Base-by-base conservation (phyloP, 2,888 invertebrate genomes). In the Polyommatus iphigenia region DNA sequence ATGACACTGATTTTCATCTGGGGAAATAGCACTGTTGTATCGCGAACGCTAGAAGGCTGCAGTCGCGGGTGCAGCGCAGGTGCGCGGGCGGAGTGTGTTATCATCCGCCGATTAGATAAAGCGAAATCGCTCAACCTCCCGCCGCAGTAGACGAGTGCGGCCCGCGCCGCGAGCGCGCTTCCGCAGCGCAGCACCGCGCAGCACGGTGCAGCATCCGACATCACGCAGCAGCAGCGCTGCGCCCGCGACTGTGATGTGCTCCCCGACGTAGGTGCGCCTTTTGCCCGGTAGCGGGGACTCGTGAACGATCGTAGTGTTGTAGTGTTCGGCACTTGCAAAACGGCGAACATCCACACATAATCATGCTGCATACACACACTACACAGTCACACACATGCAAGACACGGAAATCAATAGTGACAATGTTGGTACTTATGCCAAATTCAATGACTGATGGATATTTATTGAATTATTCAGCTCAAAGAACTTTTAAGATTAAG, bases 61-160 rank as follows among this genome's bases (percentile, higher is more conserved):
- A 77, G 71, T 79, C 79, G 75, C 24, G 20, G 24, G 62, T 20
- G 79, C 81, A 78, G 78, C 59, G 79, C 77, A 78, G 76, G 79
- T 79, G 75, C 77, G 81, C 78, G 83, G 80, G 79, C 73, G 79
- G 80, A 59, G 78, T 78, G 80, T 84, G 84, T 88, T 91, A 91
- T 91, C 91, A 84, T 85, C 86, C 85, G 80, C 84, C 89, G 91
- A 91, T 91, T 91, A 91, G 91, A 91, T 91, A 91, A 89, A 89
- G 90, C 87, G 83, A 85, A 87, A 85, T 85, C 85, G 88, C 85
- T 85, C 82, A 83, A 83, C 85, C 81, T 84, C 81, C 79, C 81
- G 83, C 83, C 85, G 86, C 89, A 88, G 91, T 88, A 87, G 88
- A 85, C 85, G 82, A 81, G 81, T 82, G 85, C 82, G 80, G 80